Percentiles rank a stretch among this genome's conserved stretches.
These are phyloP conservation scores for Pavo muticus DNA, from an alignment of 2,113 vertebrate species.

Conservation along the genomic window DNA sequence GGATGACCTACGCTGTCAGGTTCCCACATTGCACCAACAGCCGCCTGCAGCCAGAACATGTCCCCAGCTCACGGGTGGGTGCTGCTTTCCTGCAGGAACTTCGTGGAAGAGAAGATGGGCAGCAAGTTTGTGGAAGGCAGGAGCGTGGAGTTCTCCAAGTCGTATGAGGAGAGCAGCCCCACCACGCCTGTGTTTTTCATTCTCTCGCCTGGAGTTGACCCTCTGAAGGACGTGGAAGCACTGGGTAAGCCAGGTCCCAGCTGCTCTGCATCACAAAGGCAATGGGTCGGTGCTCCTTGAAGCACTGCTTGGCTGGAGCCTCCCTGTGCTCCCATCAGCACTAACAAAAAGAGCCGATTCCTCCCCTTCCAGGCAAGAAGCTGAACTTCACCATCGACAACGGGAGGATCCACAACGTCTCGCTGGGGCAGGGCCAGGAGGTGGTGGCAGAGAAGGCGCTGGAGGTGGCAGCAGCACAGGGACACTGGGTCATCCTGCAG, in stretches of 20 bases:
- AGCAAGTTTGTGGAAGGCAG: constrained; percentile 78
- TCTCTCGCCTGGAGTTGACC: constrained; percentile 79
- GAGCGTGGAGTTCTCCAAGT: constrained; percentile 75
- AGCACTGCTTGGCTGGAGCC: accelerated
- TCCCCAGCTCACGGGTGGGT: not conserved
- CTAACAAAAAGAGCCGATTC: accelerated
- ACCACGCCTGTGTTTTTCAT: constrained; percentile 80
- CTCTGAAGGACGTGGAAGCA: constrained; percentile 78
- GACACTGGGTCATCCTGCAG: constrained; percentile 86
- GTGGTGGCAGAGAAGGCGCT: constrained; percentile 73
- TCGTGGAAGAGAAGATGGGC: constrained; percentile 84
- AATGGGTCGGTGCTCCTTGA: accelerated
- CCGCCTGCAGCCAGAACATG: accelerated
- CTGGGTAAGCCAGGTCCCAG: constrained; percentile 52
- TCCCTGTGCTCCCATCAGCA: not conserved
- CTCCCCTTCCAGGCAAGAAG: constrained; percentile 64
- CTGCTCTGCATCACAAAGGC: accelerated
- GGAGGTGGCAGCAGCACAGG: constrained; percentile 66
- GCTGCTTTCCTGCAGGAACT: constrained; percentile 65
- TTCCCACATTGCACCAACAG: not conserved
- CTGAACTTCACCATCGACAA: constrained; percentile 81
- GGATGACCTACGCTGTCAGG: constrained; percentile 82
- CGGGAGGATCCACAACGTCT: constrained; percentile 80
- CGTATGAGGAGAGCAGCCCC: constrained; percentile 80
- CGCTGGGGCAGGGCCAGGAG: constrained; percentile 83